Evolutionary conservation across 1,140 invertebrate genomes (phyloP), one percentile per base, ranked within the genome.

Genomic region (Drosophila triauraria): DNA sequence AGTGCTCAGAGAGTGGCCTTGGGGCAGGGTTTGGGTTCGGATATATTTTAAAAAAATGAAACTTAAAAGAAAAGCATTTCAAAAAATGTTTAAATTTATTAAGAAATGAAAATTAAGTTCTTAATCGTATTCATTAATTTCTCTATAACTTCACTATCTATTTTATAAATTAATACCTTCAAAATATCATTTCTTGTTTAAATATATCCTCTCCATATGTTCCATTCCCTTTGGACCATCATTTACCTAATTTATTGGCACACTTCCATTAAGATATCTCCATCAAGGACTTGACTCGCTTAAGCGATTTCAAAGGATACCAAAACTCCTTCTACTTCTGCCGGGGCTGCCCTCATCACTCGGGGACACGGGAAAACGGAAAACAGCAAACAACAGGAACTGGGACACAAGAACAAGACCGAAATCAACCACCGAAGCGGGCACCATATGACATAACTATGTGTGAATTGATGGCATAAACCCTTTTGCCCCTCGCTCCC

Each of bases 401-500:
- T 65, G 32, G 38, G 40, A 43, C 44, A 48, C 44, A 40, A 51
- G 42, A 40, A 70, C 63, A 69, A 44, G 64, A 69, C 63, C 63
- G 20, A 40, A 51, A 76, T 56, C 63, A 86, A 68, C 60, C 56
- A 59, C 48, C 74, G 53, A 23, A 44, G 38, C 79, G 57, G 57
- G 51, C 42, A 79, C 68, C 78, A 91, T 76, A 85, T 86, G 86
- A 91, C 82, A 86, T 85, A 86, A 86, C 86, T 63, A 82, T 91
- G 86, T 91, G 85, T 85, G 86, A 90, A 91, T 88, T 88, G 87
- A 88, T 90, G 85, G 78, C 75, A 60, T 82, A 70, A 85, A 90
- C 86, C 86, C 85, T 85, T 90, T 87, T 77, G 50, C 51, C 68
- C 59, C 71, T 56, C 47, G 12, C 56, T 51, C 38, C 38, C 13